A percentile compares a stretch with the other conserved stretches of the same genome.
These are phyloP conservation scores for Allolobophora icterica DNA, from an alignment of 2,888 invertebrate species.

Conservation along the genomic window DNA sequence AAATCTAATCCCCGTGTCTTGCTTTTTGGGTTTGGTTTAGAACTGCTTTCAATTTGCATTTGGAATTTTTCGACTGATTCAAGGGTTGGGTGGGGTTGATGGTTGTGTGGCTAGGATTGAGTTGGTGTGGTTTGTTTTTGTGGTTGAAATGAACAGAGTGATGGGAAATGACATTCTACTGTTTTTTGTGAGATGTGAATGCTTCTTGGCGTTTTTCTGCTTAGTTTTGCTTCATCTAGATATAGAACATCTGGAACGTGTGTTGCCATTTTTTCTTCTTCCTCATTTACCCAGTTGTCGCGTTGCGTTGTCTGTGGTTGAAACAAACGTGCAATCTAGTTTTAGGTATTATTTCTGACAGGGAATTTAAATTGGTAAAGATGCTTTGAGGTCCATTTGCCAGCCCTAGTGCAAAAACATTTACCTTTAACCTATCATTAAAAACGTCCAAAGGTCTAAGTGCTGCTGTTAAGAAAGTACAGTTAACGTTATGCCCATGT, in stretches of 20 bases:
- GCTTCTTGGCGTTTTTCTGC: neutral
- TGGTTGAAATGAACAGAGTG: neutral
- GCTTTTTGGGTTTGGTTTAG: neutral
- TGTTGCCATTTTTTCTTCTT: neutral
- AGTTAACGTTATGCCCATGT: no score
- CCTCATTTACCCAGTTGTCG: neutral
- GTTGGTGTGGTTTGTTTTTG: neutral
- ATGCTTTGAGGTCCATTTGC: neutral
- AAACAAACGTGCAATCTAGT: neutral
- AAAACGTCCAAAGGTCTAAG: neutral
- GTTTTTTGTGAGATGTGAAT: neutral
- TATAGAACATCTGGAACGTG: neutral
- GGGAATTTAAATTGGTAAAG: neutral
- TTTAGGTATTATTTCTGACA: neutral
- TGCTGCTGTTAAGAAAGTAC: neutral
- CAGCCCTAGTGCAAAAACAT: neutral
- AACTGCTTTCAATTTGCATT: neutral
- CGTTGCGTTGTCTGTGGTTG: neutral
- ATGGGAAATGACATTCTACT: neutral
- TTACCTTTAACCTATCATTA: neutral
- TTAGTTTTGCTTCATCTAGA: constrained; percentile 11
- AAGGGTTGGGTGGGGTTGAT: neutral
- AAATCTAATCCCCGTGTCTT: no score
- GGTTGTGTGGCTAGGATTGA: neutral
- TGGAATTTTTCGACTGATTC: neutral